phyloP scores from a whole-genome alignment of 53 echinoderm and acorn worm genomes.

The Luidia sarsii region DNA sequence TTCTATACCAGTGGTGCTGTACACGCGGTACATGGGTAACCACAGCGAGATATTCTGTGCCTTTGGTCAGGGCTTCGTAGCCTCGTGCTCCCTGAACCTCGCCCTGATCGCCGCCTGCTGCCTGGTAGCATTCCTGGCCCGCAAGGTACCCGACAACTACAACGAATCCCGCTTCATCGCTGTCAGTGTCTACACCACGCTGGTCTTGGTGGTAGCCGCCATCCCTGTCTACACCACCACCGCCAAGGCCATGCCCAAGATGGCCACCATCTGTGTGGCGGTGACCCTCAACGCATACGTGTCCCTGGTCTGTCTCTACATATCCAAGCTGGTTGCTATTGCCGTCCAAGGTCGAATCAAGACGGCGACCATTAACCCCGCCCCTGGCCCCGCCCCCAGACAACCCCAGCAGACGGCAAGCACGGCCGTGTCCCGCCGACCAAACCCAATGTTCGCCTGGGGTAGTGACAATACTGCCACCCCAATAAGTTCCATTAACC shows the following conservation, averaged over 20 bases:
- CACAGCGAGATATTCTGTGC: conserved; percentile 20
- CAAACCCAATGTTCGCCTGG: neutral
- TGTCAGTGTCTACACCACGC: conserved; percentile 52
- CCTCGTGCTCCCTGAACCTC: conserved; percentile 25
- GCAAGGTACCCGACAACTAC: conserved; percentile 54
- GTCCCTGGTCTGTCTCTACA: conserved; percentile 18
- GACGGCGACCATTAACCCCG: too few relatives aligned
- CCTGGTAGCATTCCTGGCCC: conserved; percentile 31
- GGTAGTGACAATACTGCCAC: neutral
- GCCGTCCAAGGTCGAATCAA: too few relatives aligned
- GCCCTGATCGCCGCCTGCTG: conserved; percentile 29
- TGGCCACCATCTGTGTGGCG: conserved; percentile 8
- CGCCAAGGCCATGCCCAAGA: conserved; percentile 6
- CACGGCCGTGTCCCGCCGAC: too few relatives aligned
- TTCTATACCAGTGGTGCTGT: neutral
- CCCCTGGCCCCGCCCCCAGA: neutral
- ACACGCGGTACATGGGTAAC: conserved; percentile 18
- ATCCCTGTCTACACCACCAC: conserved; percentile 28
- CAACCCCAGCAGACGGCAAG: neutral
- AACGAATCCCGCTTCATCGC: conserved; percentile 49
- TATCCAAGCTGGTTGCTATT: conserved; percentile 31
- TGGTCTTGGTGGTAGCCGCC: conserved; percentile 27
- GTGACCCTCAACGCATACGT: conserved; percentile 23
- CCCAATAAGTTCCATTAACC: too few relatives aligned
- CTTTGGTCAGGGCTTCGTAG: conserved; percentile 24